Evolutionary conservation across 2,113 vertebrate genomes (phyloP), one percentile per base, ranked within the genome.

Genomic region (Triplophysa tibetana): DNA sequence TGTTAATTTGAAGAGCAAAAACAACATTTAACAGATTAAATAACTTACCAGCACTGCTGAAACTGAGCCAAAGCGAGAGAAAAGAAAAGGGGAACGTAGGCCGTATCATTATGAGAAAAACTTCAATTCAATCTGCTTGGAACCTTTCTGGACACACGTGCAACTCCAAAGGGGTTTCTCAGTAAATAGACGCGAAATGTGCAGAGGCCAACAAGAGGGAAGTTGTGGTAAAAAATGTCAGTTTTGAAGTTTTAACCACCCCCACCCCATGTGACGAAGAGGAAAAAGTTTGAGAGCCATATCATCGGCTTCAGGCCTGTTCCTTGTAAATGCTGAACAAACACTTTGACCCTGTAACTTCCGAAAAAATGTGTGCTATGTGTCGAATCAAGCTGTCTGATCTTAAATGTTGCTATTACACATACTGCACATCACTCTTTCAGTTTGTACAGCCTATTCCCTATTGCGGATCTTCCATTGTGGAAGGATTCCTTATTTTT

Each of bases 221-320:
- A 93, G 90, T 90, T 92, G 91, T 92, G 92, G 92, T 93, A 58
- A 86, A 84, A 86, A 84, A 80, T 81, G 91, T 92, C 91, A 88
- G 90, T 83, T 88, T 56, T 66, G 86, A 85, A 88, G 45, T 75
- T 87, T 79, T 90, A 77, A 89, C 90, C 88, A 87, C 89, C 84
- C 89, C 91, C 78, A 80, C 77, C 75, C 65, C 50, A 75, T 63
- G 48, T 61, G 64, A 73, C 56, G 41, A 65, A 56, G 58, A 76
- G 63, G 75, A 72, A 67, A 65, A 72, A 63, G 75, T 11, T 4
- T 60, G 23, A 50, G 26, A 70, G 56, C 11, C 52, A 61, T 45
- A 9, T 61, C 33, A 26, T 45, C 14, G 9, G 14, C 19, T 65
- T 63, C 1, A 64, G 14, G 13, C 21, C 4, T 8, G 24, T 45